Conservation (phyloP, 1,140 invertebrate species). For the Drosophila navojoa region DNA sequence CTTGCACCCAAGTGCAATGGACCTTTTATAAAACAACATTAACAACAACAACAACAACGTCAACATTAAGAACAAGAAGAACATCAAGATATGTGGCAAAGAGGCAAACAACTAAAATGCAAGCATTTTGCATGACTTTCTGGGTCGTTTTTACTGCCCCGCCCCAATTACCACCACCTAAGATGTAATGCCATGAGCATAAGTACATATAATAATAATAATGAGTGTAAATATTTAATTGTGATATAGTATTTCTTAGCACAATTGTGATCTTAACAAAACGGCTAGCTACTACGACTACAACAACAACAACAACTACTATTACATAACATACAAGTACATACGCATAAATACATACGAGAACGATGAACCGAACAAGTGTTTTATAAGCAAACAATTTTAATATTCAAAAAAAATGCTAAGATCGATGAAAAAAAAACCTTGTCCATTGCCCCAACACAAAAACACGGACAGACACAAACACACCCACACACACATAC, state of each 20-base stretch:
- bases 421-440: conserved; percentile 21
- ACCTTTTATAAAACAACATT: conserved; percentile 31
- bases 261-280: conserved; percentile 80
- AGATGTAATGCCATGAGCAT: conserved; percentile 40
- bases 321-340: conserved; percentile 28
- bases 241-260: conserved; percentile 82
- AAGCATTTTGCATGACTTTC: conserved; percentile 39
- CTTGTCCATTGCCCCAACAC: conserved; percentile 36
- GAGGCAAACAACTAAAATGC: conserved; percentile 35
- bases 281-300: conserved; percentile 72
- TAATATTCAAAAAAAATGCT: conserved; percentile 44
- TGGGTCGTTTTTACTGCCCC: conserved; percentile 37
- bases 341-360: conserved; percentile 15
- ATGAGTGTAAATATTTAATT: conserved; percentile 80
- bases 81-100: conserved; percentile 25
- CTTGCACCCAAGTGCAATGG: conserved; percentile 16
- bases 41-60: conserved; percentile 9
- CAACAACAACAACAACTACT: conserved; percentile 43
- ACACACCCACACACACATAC: conserved; percentile 1
- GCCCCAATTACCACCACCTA: conserved; percentile 53
- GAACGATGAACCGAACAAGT: conserved; percentile 21
- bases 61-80: conserved; percentile 1
- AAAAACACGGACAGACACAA: conserved; percentile 1
- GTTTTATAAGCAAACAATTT: conserved; percentile 67
- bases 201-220: conserved; percentile 76